These are phyloP conservation scores for Melitaea athalia DNA, from an alignment of 2,888 invertebrate species.

Conservation along the genomic window DNA sequence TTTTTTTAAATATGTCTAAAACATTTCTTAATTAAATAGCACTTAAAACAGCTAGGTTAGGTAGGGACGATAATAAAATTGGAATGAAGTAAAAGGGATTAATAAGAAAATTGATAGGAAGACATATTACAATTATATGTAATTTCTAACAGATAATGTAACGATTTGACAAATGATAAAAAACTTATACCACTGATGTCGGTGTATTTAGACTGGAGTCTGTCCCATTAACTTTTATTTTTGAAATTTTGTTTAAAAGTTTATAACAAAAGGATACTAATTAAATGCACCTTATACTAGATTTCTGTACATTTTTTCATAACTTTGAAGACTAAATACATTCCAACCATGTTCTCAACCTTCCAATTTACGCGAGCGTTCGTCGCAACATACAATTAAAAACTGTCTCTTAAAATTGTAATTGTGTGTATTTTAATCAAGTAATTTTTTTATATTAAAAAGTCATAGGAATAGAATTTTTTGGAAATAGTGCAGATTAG, in stretches of 20 bases:
- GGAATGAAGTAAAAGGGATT: conserved; percentile 32
- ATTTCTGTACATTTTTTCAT: neutral
- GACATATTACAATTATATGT: neutral
- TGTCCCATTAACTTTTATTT: too few relatives aligned
- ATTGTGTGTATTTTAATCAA: neutral
- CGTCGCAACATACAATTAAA: conserved; percentile 7
- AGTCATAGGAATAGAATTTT: neutral
- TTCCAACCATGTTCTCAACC: neutral
- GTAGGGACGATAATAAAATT: conserved; percentile 17
- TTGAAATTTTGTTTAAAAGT: neutral
- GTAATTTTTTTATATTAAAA: neutral
- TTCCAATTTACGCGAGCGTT: conserved; percentile 17
- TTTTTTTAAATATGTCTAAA: neutral
- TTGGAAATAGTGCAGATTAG: neutral
- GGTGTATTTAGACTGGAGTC: conserved; percentile 1
- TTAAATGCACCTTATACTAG: neutral
- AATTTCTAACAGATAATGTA: neutral
- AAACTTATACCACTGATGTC: neutral
- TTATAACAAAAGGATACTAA: neutral
- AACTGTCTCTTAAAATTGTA: neutral
- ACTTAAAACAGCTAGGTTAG: conserved; percentile 20
- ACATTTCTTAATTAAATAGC: neutral
- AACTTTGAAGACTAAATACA: conserved; percentile 1
- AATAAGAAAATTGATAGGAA: conserved; percentile 11
- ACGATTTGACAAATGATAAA: neutral